These are phyloP conservation scores for Ephialtes manifestator DNA, from an alignment of 2,888 invertebrate species.

Conservation along the genomic window DNA sequence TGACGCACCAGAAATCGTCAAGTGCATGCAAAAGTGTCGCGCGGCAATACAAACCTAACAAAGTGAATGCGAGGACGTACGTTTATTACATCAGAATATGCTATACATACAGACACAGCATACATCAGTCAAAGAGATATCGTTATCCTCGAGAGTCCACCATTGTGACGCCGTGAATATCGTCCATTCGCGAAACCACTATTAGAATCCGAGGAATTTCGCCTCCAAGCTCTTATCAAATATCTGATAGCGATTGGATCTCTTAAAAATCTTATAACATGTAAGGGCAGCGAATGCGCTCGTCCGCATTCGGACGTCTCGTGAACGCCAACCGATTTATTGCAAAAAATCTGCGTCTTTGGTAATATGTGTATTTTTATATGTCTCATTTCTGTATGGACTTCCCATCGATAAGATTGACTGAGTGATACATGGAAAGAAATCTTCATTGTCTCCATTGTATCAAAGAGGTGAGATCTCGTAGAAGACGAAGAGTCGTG, in stretches of 20 bases:
- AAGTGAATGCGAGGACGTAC: background rate
- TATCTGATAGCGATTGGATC: constrained; percentile 58
- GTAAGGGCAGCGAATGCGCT: background rate
- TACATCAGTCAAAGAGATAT: constrained; percentile 43
- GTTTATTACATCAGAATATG: constrained; percentile 19
- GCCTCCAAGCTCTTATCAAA: constrained; percentile 54
- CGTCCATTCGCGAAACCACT: constrained; percentile 51
- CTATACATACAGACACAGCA: constrained; percentile 13
- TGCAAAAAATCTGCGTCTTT: constrained; percentile 23
- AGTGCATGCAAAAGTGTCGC: constrained; percentile 9
- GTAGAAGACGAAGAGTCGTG: constrained; percentile 7
- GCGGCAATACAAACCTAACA: background rate
- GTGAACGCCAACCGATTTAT: background rate
- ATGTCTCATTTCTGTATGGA: constrained; percentile 7
- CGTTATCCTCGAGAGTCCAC: constrained; percentile 38
- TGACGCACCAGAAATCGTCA: constrained; percentile 7
- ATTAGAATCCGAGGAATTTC: constrained; percentile 53
- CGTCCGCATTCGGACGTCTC: background rate
- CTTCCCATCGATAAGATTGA: constrained; percentile 56
- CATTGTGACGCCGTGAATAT: constrained; percentile 51
- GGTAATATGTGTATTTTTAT: background rate
- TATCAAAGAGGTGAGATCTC: constrained; percentile 36
- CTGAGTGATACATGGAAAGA: constrained; percentile 59
- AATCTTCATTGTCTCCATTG: constrained; percentile 66
- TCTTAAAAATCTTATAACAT: constrained; percentile 40